Percentiles rank a stretch among this genome's conserved stretches.
These are phyloP conservation scores for Scolopax mira DNA, from an alignment of 2,113 vertebrate genomes.

Conservation along the genomic window DNA sequence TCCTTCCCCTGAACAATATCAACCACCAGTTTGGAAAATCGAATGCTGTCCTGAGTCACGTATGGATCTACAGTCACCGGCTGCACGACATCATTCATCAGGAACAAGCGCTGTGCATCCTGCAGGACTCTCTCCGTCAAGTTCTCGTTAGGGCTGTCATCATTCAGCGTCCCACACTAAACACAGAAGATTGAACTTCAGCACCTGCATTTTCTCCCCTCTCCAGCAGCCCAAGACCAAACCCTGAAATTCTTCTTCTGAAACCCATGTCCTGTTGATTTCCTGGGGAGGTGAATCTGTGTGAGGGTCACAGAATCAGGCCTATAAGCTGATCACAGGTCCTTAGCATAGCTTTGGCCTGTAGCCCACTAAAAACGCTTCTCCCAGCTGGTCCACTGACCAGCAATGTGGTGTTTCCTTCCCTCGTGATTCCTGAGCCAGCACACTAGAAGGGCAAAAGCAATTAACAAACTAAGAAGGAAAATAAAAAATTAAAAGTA, in stretches of 20 bases:
- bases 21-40: constrained; percentile 93
- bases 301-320: neutral
- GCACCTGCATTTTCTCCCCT: neutral
- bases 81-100: constrained; percentile 97
- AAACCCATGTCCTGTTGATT: neutral
- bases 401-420: neutral
- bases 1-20: constrained; percentile 97
- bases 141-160: constrained; percentile 89
- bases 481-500: neutral
- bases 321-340: neutral
- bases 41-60: constrained; percentile 92
- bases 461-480: neutral
- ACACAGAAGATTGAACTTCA: neutral
- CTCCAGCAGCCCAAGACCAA: neutral
- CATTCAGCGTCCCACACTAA: constrained; percentile 90
- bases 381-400: neutral
- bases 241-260: neutral
- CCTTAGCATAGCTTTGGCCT: neutral
- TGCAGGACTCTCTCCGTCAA: constrained; percentile 95
- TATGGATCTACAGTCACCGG: constrained; percentile 90
- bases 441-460: neutral
- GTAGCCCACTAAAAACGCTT: neutral
- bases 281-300: neutral
- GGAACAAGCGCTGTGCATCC: constrained; percentile 93
- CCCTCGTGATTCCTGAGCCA: neutral